A percentile compares a stretch with the other conserved stretches of the same genome.
Evolutionary conservation across 2,113 vertebrate species (phyloP).

Genomic region (Strigops habroptila): DNA sequence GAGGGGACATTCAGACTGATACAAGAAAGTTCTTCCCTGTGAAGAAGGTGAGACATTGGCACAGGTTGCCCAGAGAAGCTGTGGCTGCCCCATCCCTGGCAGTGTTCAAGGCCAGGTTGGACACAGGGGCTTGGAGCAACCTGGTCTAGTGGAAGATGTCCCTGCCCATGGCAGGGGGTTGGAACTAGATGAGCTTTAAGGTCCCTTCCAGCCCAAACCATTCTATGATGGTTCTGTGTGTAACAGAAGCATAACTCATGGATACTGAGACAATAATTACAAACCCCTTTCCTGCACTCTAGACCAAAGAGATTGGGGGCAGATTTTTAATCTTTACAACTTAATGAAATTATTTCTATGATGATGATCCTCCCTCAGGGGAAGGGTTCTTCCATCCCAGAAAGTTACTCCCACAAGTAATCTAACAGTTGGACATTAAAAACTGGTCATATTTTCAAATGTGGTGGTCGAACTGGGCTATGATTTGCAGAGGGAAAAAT

Average conservation of each 20-base stretch:
- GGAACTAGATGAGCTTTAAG: rapidly evolving
- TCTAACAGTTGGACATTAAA: not conserved
- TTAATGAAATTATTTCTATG: not conserved
- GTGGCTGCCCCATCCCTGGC: not conserved
- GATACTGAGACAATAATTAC: rapidly evolving
- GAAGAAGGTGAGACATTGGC: not conserved
- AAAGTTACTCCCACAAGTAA: rapidly evolving
- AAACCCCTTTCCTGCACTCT: not conserved
- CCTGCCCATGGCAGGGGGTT: not conserved
- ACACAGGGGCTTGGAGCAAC: not conserved
- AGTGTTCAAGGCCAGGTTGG: not conserved
- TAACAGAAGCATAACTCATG: rapidly evolving
- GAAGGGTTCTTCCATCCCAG: not conserved
- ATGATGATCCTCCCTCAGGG: not conserved
- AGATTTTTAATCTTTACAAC: not conserved
- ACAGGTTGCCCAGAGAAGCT: not conserved
- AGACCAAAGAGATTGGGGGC: not conserved
- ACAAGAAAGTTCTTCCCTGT: rapidly evolving
- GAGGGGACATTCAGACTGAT: not conserved
- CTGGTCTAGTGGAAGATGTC: rapidly evolving
- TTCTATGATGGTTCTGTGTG: rapidly evolving
- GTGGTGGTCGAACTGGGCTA: not conserved
- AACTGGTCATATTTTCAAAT: rapidly evolving
- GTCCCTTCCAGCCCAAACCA: not conserved
- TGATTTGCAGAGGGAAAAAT: not conserved